Evolutionary conservation across 1,140 invertebrate species (phyloP), one percentile per base, ranked within the genome.

Genomic region (Nasonia vitripennis): DNA sequence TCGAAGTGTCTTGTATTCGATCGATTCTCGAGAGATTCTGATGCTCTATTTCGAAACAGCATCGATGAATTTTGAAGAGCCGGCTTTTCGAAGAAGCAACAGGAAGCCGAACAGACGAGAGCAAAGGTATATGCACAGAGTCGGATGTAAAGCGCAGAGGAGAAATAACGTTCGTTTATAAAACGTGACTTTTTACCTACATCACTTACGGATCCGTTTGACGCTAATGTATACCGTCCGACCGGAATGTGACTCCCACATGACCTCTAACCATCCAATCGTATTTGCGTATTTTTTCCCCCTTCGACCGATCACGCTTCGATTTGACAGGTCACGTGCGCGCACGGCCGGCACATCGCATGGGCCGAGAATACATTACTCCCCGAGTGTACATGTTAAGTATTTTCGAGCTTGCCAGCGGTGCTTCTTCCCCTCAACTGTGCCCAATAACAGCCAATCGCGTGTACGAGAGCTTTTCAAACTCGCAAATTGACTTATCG

Each of bases 281-380:
- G 62, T 51, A 84, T 78, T 79, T 73, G 68, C 77, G 23, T 71
- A 79, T 84, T 41, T 55, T 84, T 84, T 73, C 77, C 48, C 77
- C 48, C 77, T 79, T 48, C 78, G 83, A 79, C 34, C 68, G 77
- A 84, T 84, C 83, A 79, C 77, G 83, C 78, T 78, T 55, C 83
- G 45, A 79, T 79, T 62, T 62, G 75, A 84, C 83, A 73, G 67
- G 77, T 79, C 77, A 84, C 83, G 83, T 74, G 75, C 48, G 31
- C 4, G 0, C 27, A 5, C 41, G 31, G n/a, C 68, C 23, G 23
- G 68, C 17, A 77, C 48, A 77, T 77, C 62, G 4, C 51, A 10
- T 20, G 4, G 17, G 20, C 14, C n/a, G 62, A n/a, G 55, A 27
- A 83, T 67, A 83, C 74, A 41, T 73, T 67, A 34, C 45, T n/a